A percentile compares a stretch with the other conserved stretches of the same genome.
phyloP scores from a whole-genome alignment of 2,888 invertebrate genomes.

The Rhogogaster chlorosoma region DNA sequence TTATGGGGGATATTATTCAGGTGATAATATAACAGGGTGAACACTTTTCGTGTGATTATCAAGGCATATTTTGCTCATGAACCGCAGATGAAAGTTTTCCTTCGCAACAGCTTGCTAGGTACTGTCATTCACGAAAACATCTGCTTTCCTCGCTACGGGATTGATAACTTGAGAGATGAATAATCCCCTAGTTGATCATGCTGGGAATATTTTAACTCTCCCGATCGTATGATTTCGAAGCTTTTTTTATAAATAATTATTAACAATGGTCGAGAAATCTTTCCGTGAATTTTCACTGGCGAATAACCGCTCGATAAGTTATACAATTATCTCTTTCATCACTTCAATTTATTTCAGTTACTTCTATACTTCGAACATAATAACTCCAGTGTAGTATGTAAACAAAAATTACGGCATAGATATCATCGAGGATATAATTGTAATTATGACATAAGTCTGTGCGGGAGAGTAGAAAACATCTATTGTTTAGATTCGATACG shows the following conservation, averaged over 20 bases:
- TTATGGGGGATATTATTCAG: not conserved
- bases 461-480: not conserved
- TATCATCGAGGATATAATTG: not conserved
- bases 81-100: constrained; percentile 48
- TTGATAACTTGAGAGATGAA: not conserved
- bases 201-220: not conserved
- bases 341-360: not conserved
- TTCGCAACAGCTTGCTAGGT: constrained; percentile 31
- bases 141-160: not conserved
- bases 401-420: not conserved
- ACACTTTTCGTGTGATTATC: constrained; percentile 8
- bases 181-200: constrained; percentile 13
- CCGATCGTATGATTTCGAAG: not conserved
- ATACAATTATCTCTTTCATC: not conserved
- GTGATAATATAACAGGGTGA: not conserved
- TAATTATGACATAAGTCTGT: not conserved
- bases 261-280: not conserved
- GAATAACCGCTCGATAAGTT: not conserved
- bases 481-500: not conserved
- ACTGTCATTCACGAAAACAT: constrained; percentile 49
- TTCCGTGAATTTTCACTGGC: not conserved
- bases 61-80: constrained; percentile 2
- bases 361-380: constrained; percentile 4
- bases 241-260: not conserved
- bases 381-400: not conserved